Evolutionary conservation across 1,140 invertebrate genomes (phyloP).

Genomic region (Dreissena polymorpha): DNA sequence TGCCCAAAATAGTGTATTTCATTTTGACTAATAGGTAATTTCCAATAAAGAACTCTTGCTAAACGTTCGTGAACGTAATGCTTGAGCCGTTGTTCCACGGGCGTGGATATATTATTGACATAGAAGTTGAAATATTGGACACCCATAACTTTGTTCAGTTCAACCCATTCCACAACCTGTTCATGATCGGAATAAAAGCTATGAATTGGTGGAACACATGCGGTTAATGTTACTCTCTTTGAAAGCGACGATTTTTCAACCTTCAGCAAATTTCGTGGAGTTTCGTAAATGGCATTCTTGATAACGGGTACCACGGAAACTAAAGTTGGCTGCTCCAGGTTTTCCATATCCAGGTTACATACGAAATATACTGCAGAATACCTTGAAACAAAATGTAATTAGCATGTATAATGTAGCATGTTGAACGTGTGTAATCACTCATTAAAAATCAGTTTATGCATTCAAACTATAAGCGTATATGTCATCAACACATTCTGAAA

Average conservation of each 20-base stretch:
- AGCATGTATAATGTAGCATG: no score
- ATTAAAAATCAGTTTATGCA: no score
- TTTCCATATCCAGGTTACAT: slow-evolving; percentile 1
- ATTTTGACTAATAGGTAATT: not conserved
- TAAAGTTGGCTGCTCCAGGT: no score
- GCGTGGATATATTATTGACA: not conserved
- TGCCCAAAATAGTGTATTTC: slow-evolving; percentile 39
- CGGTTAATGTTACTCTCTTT: not conserved
- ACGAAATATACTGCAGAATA: slow-evolving; percentile 27
- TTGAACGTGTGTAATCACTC: no score
- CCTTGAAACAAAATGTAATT: no score
- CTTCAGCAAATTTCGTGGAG: no score
- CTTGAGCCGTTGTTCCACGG: not conserved
- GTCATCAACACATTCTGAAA: no score
- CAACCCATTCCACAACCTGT: slow-evolving; percentile 40
- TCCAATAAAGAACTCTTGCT: slow-evolving; percentile 12
- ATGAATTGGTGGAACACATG: slow-evolving; percentile 31
- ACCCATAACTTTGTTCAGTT: slow-evolving; percentile 21
- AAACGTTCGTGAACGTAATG: not conserved
- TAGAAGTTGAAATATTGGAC: slow-evolving; percentile 18
- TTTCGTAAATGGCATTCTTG: no score
- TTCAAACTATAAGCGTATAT: no score
- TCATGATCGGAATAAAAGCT: not conserved
- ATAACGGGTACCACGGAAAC: no score
- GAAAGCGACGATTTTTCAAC: no score